Evolutionary conservation across 2,888 invertebrate species (phyloP), one percentile per base, ranked within the genome.

Genomic region (Diabrotica balteata): DNA sequence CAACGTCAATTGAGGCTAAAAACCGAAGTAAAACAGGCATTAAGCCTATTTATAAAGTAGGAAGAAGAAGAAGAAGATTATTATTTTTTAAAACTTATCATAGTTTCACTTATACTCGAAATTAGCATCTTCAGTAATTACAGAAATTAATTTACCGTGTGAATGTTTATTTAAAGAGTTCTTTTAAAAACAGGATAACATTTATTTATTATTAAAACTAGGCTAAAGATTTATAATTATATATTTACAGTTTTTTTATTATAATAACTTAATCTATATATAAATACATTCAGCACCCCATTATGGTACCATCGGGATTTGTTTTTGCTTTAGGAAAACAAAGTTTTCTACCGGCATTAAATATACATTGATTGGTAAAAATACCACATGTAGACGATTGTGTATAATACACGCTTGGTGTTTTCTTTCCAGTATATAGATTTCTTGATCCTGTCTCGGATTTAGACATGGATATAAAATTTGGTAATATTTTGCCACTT

Each of bases 321-420:
- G 90, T 89, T 54, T 93, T 92, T 59, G 91, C 87, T 83, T 92
- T 93, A 0, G 94, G 94, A 76, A 90, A 90, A 80, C 94, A 95
- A 65, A 94, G 90, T 83, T 93, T 93, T 74, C 91, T 92, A 74
- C 90, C 89, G 10, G 93, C 93, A 79, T 92, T 91, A 79, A 92
- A 90, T 59, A 93, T 93, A 80, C 94, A 94, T 0, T 93, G 91
- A 81, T 94, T 94, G 1, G 94, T 93, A 75, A 94, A 94, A 80
- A 93, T 93, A 8, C 94, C 94, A 80, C 94, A 95, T 2, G 92
- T 93, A 2, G 94, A 94, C 8, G 93, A 93, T 82, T 94, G 94
- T 0, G 94, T 93, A 77, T 93, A 94, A 83, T 93, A 94, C 0
- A 92, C 91, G 73, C 91, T 91, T 2, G 91, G 89, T 79, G 89